Base-by-base conservation (phyloP, 2,797 vertebrate genomes). In the Halcyon smyrnensis region DNA sequence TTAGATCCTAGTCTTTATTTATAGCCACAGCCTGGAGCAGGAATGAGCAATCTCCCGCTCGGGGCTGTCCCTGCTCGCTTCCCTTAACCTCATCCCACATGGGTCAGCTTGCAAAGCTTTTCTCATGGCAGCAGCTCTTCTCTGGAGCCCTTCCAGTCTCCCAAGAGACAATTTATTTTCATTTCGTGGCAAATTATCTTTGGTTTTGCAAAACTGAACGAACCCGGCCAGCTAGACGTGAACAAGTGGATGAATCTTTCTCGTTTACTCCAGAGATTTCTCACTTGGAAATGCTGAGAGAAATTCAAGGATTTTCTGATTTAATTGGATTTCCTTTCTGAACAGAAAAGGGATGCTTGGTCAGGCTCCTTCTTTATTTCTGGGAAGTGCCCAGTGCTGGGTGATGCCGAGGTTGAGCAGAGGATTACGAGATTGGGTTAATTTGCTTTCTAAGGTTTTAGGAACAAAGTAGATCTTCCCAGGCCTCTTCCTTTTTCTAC, bases 101-200 rank as follows among this genome's bases (percentile, higher is more conserved):
- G 80, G 85, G 90, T 64, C 89, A 82, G 62, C 77, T 86, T 67
- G 17, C 73, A 93, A 74, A 94, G 89, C 69, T 82, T 87, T 80
- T 68, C 95, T 84, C 74, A 51, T 46, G 73, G 70, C 65, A 91
- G 54, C 80, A 86, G 85, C 80, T 87, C 92, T 70, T 63, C 85
- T 82, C 96, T 89, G 89, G 96, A 96, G 70, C 68, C 77, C 70
- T 87, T 70, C 91, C 95, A 89, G 70, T 30, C 56, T 91, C 83
- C 88, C 45, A 23, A 77, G 77, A 53, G 28, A 87, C 39, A 41
- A 59, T 64, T 90, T 16, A 27, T 82, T 75, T 87, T 85, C 19
- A 14, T 67, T 92, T 43, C 0, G 0, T 30, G 39, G 46, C 74
- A 84, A 77, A 87, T 24, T 37, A 79, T 20, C 39, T 69, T 74